Percentiles rank a stretch among this genome's conserved stretches.
Conservation (phyloP, 2,113 vertebrate genomes). For the Xenopus borealis region DNA sequence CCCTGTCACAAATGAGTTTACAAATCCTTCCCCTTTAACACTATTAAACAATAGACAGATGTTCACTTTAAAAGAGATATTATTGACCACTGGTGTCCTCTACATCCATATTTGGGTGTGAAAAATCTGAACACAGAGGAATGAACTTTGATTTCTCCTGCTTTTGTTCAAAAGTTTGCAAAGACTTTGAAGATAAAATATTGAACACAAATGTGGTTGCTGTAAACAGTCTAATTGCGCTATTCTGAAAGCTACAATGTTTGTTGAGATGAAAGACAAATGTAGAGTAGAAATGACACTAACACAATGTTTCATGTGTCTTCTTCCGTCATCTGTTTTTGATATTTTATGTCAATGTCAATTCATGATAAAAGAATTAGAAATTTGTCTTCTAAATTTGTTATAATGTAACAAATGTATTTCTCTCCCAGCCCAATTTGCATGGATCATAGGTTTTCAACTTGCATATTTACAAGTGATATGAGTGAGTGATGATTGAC, state of each 20-base stretch:
- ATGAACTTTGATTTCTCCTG: too few relatives aligned
- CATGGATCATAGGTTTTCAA: slow-evolving; percentile 31
- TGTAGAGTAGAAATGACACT: slow-evolving; percentile 1
- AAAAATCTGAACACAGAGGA: too few relatives aligned
- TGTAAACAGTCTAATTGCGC: neutral
- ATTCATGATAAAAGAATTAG: neutral
- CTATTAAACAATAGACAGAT: too few relatives aligned
- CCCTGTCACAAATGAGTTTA: too few relatives aligned
- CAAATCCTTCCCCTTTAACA: too few relatives aligned
- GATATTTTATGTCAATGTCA: neutral
- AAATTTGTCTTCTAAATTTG: neutral
- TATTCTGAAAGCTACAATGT: slow-evolving; percentile 11
- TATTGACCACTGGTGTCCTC: too few relatives aligned
- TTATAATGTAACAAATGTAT: neutral
- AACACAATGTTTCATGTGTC: neutral
- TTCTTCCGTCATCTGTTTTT: neutral
- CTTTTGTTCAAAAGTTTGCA: neutral
- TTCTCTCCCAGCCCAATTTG: neutral
- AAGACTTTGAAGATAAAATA: slow-evolving; percentile 4
- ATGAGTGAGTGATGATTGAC: slow-evolving; percentile 37
- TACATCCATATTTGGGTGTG: too few relatives aligned
- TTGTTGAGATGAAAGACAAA: slow-evolving; percentile 17
- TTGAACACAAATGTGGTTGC: neutral
- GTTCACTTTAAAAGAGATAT: too few relatives aligned
- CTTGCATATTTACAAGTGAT: slow-evolving; percentile 29